Evolutionary conservation across 2,888 invertebrate species (phyloP).

Genomic region (Luperina nickerlii): DNA sequence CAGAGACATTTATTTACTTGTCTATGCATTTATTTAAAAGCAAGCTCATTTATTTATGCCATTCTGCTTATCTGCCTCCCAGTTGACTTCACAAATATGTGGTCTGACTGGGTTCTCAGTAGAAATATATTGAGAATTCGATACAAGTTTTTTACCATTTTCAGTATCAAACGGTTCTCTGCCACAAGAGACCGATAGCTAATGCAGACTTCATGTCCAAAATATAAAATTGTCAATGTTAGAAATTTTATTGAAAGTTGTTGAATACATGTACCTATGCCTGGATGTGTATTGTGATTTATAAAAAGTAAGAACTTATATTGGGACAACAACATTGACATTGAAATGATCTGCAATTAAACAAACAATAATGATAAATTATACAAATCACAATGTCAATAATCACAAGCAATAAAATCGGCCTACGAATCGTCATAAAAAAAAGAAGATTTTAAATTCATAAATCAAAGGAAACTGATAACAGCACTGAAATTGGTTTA

Average conservation of each 20-base stretch:
- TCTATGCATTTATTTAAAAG: conserved; percentile 57
- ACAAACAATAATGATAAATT: not conserved
- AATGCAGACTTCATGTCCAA: conserved; percentile 60
- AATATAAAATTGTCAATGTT: conserved; percentile 58
- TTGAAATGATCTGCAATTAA: not conserved
- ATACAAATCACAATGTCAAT: not conserved
- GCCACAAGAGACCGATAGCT: conserved; percentile 64
- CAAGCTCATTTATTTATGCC: conserved; percentile 58
- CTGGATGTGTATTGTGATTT: not conserved
- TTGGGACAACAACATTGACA: not conserved
- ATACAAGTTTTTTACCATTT: conserved; percentile 64
- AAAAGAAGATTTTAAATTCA: not conserved
- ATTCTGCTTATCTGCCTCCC: conserved; percentile 64
- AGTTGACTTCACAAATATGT: conserved; percentile 63
- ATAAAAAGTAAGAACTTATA: not conserved
- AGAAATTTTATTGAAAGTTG: conserved; percentile 49
- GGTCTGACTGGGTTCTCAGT: conserved; percentile 44
- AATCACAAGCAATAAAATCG: not conserved
- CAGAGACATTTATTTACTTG: conserved; percentile 34
- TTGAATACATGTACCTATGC: not conserved
- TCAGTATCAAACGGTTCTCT: conserved; percentile 59
- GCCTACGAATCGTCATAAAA: not conserved
- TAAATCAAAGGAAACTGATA: not conserved
- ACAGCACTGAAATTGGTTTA: not conserved
- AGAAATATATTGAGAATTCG: conserved; percentile 63